Evolutionary conservation across 2,888 invertebrate genomes (phyloP).

Genomic region (Drosophila monieri): DNA sequence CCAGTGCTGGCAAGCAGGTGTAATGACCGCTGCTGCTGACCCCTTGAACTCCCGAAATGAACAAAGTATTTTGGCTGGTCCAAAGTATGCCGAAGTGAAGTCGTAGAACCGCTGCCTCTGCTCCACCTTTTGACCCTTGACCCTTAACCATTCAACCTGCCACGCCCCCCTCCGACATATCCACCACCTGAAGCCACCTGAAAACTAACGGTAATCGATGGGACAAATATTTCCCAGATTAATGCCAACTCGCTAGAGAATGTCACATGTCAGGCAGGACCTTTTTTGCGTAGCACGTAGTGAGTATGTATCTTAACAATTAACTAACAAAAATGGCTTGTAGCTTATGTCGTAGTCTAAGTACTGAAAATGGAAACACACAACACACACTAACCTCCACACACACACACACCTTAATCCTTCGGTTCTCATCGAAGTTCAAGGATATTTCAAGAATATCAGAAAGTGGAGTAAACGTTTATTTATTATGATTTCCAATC

Average conservation of each 20-base stretch:
- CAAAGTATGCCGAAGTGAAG: constrained; percentile 64
- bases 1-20: constrained; percentile 70
- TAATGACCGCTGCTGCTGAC: constrained; percentile 45
- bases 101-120: constrained; percentile 12
- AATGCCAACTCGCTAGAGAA: constrained; percentile 55
- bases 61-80: constrained; percentile 80
- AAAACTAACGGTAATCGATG: constrained; percentile 30
- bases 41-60: constrained; percentile 9
- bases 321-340: constrained; percentile 57
- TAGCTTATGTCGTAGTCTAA: constrained; percentile 56
- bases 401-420: constrained; percentile 13
- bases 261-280: constrained; percentile 77
- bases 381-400: constrained; percentile 15
- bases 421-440: constrained; percentile 57
- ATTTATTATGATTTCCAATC: not conserved
- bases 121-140: constrained; percentile 2
- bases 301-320: constrained; percentile 55
- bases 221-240: constrained; percentile 56
- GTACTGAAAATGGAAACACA: constrained; percentile 39
- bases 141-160: constrained; percentile 40
- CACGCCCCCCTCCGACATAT: constrained; percentile 57
- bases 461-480: not conserved
- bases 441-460: not conserved
- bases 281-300: constrained; percentile 73
- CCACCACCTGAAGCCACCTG: constrained; percentile 68